phyloP scores from a whole-genome alignment of 1,140 invertebrate genomes.

The Dinothrombium tinctorium region DNA sequence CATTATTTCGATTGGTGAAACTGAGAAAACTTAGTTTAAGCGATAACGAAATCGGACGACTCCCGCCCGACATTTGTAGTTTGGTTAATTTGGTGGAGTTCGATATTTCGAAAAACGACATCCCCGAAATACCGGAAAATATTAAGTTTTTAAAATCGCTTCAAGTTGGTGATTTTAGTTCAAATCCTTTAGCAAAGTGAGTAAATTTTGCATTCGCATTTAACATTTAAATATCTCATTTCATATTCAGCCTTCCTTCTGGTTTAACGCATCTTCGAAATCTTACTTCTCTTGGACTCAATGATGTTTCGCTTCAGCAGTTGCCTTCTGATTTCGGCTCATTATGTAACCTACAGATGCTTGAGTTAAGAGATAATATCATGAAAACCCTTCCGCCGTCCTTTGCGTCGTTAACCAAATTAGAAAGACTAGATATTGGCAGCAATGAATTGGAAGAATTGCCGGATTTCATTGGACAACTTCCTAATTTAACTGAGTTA shows the following conservation, averaged over 20 bases:
- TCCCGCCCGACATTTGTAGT: conserved; percentile 86
- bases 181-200: conserved; percentile 33
- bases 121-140: conserved; percentile 89
- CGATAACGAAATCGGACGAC: conserved; percentile 88
- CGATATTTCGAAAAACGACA: conserved; percentile 95
- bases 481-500: conserved; percentile 77
- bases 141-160: conserved; percentile 77
- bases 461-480: conserved; percentile 75
- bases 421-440: conserved; percentile 84
- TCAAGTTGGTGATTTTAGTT: conserved; percentile 80
- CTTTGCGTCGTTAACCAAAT: conserved; percentile 55
- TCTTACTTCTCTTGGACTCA: conserved; percentile 76
- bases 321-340: conserved; percentile 89
- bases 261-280: conserved; percentile 82
- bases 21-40: conserved; percentile 79
- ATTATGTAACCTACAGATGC: conserved; percentile 59
- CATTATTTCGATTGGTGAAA: conserved; percentile 85
- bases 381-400: conserved; percentile 75
- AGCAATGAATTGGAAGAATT: conserved; percentile 95
- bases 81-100: conserved; percentile 91
- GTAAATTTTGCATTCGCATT: too few species aligned
- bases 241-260: too few species aligned
- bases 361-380: conserved; percentile 91
- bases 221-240: too few species aligned
- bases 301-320: conserved; percentile 86